Percentiles rank a stretch among this genome's conserved stretches.
Conservation (phyloP, 2,113 vertebrate genomes). For the Uria lomvia region DNA sequence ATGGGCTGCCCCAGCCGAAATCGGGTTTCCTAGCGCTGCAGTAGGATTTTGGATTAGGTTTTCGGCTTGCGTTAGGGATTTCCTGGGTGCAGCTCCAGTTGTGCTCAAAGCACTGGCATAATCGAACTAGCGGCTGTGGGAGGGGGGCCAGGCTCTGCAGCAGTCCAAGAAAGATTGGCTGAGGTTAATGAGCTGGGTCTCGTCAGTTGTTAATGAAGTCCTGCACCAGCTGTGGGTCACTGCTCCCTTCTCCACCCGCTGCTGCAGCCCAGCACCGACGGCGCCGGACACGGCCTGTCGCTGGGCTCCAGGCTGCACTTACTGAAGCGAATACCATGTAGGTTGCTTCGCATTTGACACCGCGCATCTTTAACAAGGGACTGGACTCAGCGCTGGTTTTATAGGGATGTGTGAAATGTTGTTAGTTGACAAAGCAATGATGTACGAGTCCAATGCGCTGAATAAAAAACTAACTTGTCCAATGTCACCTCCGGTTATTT, state of each 20-base stretch:
- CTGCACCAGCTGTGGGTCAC: background rate
- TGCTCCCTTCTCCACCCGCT: background rate
- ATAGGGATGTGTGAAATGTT: background rate
- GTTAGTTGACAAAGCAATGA: background rate
- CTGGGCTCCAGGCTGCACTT: background rate
- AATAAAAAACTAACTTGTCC: constrained; percentile 48
- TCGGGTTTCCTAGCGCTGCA: background rate
- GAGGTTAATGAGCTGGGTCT: background rate
- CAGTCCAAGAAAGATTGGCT: background rate
- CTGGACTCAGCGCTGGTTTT: background rate
- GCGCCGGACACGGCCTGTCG: background rate
- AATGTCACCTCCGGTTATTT: background rate
- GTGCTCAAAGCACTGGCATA: background rate
- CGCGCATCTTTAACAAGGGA: background rate
- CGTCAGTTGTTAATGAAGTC: background rate
- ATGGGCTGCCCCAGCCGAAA: background rate
- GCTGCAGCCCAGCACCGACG: background rate
- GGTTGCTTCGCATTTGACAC: constrained; percentile 10
- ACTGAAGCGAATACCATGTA: background rate
- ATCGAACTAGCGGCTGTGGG: background rate
- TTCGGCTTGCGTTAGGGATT: background rate
- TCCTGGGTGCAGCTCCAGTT: background rate
- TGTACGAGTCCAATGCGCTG: background rate
- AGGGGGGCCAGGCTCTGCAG: background rate
- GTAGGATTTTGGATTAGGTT: background rate